Conservation (phyloP, 30 jellyfish, hydroid and myxozoan genomes). For the Pseudorhiza aurosa region DNA sequence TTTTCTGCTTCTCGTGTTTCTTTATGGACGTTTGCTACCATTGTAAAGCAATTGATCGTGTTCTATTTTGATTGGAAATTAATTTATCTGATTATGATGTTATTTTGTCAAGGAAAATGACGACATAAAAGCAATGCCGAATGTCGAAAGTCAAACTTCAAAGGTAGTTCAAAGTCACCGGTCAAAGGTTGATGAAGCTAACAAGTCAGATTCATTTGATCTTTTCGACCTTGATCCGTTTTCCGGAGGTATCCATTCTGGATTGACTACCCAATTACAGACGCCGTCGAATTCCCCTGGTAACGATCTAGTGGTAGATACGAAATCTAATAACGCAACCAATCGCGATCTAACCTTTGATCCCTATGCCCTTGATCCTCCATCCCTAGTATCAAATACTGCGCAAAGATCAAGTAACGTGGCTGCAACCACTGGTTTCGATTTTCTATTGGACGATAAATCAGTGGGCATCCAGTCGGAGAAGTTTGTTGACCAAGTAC, state of each 20-base stretch:
- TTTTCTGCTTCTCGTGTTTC: no score
- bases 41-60: no score
- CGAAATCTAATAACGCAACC: not conserved
- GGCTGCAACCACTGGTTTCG: not conserved
- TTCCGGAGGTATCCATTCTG: not conserved
- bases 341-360: not conserved
- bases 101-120: no score
- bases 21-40: no score
- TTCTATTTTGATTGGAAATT: no score
- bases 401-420: not conserved
- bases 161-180: not conserved
- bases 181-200: no score
- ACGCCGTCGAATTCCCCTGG: not conserved
- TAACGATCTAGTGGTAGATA: not conserved
- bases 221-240: constrained; percentile 5
- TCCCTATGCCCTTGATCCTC: not conserved
- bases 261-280: not conserved
- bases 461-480: not conserved
- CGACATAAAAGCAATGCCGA: no score
- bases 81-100: no score
- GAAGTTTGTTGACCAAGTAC: not conserved
- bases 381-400: not conserved
- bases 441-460: not conserved
- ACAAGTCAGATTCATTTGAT: no score
- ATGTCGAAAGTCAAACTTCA: not conserved